phyloP scores from a whole-genome alignment of 1,140 invertebrate species.

The Euura lappo region DNA sequence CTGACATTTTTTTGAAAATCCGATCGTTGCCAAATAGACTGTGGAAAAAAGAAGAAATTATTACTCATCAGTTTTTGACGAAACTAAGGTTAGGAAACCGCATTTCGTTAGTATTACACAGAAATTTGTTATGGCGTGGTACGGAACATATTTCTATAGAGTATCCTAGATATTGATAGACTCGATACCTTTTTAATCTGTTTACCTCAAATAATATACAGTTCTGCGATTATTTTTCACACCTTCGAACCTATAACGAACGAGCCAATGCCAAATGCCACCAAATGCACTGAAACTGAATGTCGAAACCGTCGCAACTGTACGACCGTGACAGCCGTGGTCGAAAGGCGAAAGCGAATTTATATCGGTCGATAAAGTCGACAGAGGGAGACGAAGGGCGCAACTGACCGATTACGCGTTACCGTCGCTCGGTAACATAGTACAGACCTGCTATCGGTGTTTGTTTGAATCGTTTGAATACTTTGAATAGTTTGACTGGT shows the following conservation, averaged over 20 bases:
- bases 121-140: background rate
- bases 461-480: no score
- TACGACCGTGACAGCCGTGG: no score
- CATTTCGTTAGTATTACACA: background rate
- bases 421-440: no score
- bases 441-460: no score
- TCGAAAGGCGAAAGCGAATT: no score
- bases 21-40: background rate
- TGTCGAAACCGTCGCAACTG: no score
- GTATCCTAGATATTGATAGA: background rate
- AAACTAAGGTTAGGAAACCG: slow-evolving; percentile 3
- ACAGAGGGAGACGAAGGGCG: no score
- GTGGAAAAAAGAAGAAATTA: slow-evolving; percentile 8
- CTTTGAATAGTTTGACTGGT: no score
- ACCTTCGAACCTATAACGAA: background rate
- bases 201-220: slow-evolving; percentile 1
- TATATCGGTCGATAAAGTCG: no score
- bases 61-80: slow-evolving; percentile 10
- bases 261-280: background rate
- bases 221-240: background rate
- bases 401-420: no score
- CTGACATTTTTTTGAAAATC: slow-evolving; percentile 42
- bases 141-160: no score
- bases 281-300: no score
- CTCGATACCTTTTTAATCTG: background rate